Conservation (phyloP, 1,140 invertebrate species). For the Ceratina australensis region DNA sequence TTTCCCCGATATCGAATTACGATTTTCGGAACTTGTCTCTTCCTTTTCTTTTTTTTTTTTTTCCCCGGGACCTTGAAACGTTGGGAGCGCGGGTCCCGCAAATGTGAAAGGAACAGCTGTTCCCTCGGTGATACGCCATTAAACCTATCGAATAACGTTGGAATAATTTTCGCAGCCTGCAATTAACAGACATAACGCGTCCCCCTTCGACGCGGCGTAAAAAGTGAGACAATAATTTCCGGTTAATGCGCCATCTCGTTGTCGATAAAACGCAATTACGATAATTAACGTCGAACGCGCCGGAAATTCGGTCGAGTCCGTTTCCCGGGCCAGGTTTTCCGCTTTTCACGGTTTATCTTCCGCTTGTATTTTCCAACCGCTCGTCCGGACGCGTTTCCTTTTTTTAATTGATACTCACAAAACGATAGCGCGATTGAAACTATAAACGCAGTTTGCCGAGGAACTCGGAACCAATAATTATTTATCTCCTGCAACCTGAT, state of each 20-base stretch:
- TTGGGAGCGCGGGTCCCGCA: background rate
- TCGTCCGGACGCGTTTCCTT: background rate
- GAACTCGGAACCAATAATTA: too few relatives aligned
- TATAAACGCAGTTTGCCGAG: background rate
- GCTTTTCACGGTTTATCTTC: background rate
- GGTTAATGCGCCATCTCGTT: conserved; percentile 20
- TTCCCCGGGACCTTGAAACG: background rate
- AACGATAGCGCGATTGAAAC: background rate
- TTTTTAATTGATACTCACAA: background rate
- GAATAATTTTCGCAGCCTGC: conserved; percentile 33
- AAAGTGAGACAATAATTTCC: conserved; percentile 45
- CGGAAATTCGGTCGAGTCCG: conserved; percentile 32
- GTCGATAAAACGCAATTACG: conserved; percentile 50
- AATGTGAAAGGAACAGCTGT: conserved; percentile 22
- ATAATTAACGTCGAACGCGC: conserved; percentile 30
- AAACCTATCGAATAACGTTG: conserved; percentile 21
- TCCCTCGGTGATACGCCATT: conserved; percentile 3
- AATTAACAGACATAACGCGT: conserved; percentile 24
- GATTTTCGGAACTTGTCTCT: background rate
- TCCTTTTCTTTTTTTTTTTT: too few relatives aligned
- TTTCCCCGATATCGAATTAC: background rate
- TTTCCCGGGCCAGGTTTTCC: background rate
- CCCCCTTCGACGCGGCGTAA: conserved; percentile 10
- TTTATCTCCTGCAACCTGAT: too few relatives aligned
- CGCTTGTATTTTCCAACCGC: background rate